These are phyloP conservation scores for Idaea aversata DNA, from an alignment of 2,888 invertebrate species.

Conservation along the genomic window DNA sequence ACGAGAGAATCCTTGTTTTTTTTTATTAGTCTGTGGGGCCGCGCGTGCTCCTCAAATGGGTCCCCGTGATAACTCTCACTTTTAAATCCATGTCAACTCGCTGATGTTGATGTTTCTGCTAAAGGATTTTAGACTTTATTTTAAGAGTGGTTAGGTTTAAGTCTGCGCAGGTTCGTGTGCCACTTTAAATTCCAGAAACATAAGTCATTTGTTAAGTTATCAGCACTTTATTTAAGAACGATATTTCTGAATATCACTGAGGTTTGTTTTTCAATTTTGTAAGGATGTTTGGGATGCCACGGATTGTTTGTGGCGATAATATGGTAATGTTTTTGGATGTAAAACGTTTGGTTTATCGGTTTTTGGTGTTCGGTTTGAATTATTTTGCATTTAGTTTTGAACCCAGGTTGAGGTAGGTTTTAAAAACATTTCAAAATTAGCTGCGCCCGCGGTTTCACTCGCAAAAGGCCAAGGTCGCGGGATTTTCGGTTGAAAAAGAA, in stretches of 20 bases:
- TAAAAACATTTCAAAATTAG: neutral
- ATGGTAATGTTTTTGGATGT: slow-evolving; percentile 30
- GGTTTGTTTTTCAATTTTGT: slow-evolving; percentile 56
- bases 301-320: slow-evolving; percentile 44
- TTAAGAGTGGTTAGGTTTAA: slow-evolving; percentile 23
- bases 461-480: too few species aligned
- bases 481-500: too few species aligned
- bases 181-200: slow-evolving; percentile 74
- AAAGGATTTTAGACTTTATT: slow-evolving; percentile 38
- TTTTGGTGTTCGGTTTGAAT: neutral
- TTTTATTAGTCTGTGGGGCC: slow-evolving; percentile 59
- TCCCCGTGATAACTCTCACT: slow-evolving; percentile 79
- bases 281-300: slow-evolving; percentile 50
- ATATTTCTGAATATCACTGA: slow-evolving; percentile 64
- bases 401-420: neutral
- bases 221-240: slow-evolving; percentile 76
- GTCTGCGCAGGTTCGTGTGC: slow-evolving; percentile 23
- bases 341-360: slow-evolving; percentile 3
- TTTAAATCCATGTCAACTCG: slow-evolving; percentile 68
- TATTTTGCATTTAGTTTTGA: neutral
- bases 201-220: slow-evolving; percentile 78
- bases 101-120: slow-evolving; percentile 31
- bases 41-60: slow-evolving; percentile 78
- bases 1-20: slow-evolving; percentile 52
- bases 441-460: too few species aligned